Percentiles rank a stretch among this genome's conserved stretches.
Evolutionary conservation across 2,888 invertebrate species (phyloP).

Genomic region (Muscina levida): DNA sequence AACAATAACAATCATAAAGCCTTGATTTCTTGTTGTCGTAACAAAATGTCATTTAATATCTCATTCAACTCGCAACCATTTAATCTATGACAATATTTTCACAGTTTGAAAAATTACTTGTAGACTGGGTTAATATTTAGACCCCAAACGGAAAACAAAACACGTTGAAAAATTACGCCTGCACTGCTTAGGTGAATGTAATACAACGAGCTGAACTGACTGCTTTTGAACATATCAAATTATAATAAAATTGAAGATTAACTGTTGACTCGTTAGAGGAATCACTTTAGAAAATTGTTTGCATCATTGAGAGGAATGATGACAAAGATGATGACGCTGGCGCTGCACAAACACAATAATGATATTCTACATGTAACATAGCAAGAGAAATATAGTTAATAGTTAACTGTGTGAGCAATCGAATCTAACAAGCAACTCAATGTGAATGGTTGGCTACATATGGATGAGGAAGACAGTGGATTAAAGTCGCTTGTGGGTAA

Average conservation of each 20-base stretch:
- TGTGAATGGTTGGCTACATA: slow-evolving; percentile 50
- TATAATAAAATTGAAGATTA: slow-evolving; percentile 70
- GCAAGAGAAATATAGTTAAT: too few species aligned
- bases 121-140: background rate
- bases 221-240: slow-evolving; percentile 69
- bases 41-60: slow-evolving; percentile 50
- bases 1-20: slow-evolving; percentile 25
- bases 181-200: slow-evolving; percentile 9
- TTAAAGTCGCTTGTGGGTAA: too few species aligned
- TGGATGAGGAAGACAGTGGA: slow-evolving; percentile 42
- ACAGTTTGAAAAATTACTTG: background rate
- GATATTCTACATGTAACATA: slow-evolving; percentile 6
- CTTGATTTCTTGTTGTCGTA: slow-evolving; percentile 53
- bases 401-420: too few species aligned
- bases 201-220: slow-evolving; percentile 52
- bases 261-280: slow-evolving; percentile 68
- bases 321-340: slow-evolving; percentile 16
- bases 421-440: too few species aligned
- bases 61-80: slow-evolving; percentile 11
- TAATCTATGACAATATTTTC: background rate
- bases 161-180: slow-evolving; percentile 25
- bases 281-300: slow-evolving; percentile 58
- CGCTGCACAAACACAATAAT: slow-evolving; percentile 15
- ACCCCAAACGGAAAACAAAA: background rate
- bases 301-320: background rate